Base-by-base conservation (phyloP, 1,140 invertebrate genomes). In the Heliconius melpomene region DNA sequence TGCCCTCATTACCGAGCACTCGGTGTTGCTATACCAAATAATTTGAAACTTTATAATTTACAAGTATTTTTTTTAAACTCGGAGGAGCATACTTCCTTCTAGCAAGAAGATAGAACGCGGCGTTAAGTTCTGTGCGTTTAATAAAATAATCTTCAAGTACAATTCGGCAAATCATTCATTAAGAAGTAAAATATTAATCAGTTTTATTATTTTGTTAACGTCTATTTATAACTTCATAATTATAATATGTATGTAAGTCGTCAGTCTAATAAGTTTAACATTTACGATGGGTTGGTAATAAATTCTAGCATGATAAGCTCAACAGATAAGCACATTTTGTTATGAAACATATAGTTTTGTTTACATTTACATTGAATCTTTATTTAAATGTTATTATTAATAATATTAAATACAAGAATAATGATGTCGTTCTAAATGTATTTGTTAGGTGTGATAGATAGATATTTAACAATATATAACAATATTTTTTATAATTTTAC, bases 1-100 rank as follows among this genome's bases (percentile, higher is more conserved):
- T 83, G 82, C 78, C 84, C 83, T 85, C 86, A 87, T 89, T 90
- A 87, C 83, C 29, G 83, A 71, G 74, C 16, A 23, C 72, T 50
- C 18, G 72, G 71, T 72, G 75, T 83, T 32, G 79, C 57, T 60
- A 79, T 78, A 80, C 82, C 83, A 78, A 85, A 83, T 85, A 78
- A 77, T 78, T 32, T 18, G 52, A n/a, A 57, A 57, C 20, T 57
- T 57, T 57, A 57, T 57, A n/a, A 57, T 57, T 57, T 57, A 57
- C 16, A 52, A 36, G 32, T 36, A 36, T 7, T 36, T 36, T 36
- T 36, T 36, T 1, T 7, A 36, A 0, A 36, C 32, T 36, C 6
- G 32, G 6, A 36, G 32, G 32, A 36, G 5, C 32, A 7, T 36
- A 0, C 1, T 36, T 36, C 7, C 7, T 36, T 36, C 32, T 7